Conservation (phyloP, 2,113 vertebrate species). For the Sphyrna mokarran region DNA sequence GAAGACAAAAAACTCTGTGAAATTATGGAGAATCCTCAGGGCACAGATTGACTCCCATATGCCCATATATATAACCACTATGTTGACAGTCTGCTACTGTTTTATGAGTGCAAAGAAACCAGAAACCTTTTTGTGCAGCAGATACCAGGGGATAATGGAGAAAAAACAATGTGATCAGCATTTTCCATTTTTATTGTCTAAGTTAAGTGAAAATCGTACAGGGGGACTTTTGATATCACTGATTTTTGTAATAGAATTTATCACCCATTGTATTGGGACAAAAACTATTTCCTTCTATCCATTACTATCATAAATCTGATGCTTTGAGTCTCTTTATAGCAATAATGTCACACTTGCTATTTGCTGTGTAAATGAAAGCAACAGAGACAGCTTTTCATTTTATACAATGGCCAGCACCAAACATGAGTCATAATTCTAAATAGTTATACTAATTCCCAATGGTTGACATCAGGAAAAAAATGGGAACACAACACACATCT, state of each 20-base stretch:
- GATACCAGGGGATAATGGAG: neutral
- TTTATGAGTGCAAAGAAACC: conserved; percentile 11
- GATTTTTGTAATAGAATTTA: conserved; percentile 15
- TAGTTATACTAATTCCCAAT: neutral
- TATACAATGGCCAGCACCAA: neutral
- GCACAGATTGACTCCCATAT: conserved; percentile 30
- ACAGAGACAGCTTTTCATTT: neutral
- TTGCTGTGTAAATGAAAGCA: conserved; percentile 1
- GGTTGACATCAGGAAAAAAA: neutral
- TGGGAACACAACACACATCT: neutral
- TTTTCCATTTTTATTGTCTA: conserved; percentile 8
- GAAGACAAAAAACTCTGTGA: neutral
- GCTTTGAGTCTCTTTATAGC: neutral
- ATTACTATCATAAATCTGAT: neutral
- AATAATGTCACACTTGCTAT: neutral
- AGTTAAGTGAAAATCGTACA: conserved; percentile 25
- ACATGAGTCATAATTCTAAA: neutral
- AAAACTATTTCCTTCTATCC: neutral
- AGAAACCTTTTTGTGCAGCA: neutral
- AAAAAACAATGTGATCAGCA: conserved; percentile 18
- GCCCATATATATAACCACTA: neutral
- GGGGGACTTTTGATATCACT: conserved; percentile 12
- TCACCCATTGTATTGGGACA: neutral
- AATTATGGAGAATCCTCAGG: neutral
- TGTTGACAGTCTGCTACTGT: neutral